Conservation (phyloP, 2,888 invertebrate genomes). For the Hydrotaea cyrtoneurina region DNA sequence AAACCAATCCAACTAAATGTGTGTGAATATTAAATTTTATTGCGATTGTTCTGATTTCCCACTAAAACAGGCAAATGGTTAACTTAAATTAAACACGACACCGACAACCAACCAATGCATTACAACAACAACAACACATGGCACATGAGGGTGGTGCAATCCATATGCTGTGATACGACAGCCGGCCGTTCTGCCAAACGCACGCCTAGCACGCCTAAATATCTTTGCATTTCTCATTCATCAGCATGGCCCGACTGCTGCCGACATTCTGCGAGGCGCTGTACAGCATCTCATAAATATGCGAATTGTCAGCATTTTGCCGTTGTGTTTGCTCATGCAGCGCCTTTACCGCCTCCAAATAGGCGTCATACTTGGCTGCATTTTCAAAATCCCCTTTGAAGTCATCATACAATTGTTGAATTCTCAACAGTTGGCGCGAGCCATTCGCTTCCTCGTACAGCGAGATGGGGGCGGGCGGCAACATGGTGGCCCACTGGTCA, state of each 20-base stretch:
- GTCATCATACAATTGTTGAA: constrained; percentile 71
- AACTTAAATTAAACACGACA: no score
- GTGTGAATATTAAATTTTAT: no score
- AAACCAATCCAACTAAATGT: no score
- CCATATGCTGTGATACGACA: constrained; percentile 34
- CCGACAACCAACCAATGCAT: no score
- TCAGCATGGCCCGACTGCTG: constrained; percentile 76
- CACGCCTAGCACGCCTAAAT: constrained; percentile 42
- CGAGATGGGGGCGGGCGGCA: constrained; percentile 59
- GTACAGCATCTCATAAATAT: constrained; percentile 74
- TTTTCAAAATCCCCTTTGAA: constrained; percentile 76
- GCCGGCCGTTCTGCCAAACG: constrained; percentile 32
- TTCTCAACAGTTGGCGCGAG: constrained; percentile 69
- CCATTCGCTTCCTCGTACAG: constrained; percentile 64
- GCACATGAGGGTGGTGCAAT: neutral
- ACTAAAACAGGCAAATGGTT: no score
- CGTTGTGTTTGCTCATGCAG: constrained; percentile 70
- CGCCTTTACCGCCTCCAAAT: constrained; percentile 68
- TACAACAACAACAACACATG: neutral
- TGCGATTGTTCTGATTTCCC: no score
- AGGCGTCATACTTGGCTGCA: constrained; percentile 73
- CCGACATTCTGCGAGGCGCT: constrained; percentile 76
- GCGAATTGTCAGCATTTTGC: constrained; percentile 69
- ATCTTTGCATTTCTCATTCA: constrained; percentile 73
- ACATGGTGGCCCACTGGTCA: constrained; percentile 71